Evolutionary conservation across 2,888 invertebrate species (phyloP), one percentile per base, ranked within the genome.

Genomic region (Meliscaeva auricollis): DNA sequence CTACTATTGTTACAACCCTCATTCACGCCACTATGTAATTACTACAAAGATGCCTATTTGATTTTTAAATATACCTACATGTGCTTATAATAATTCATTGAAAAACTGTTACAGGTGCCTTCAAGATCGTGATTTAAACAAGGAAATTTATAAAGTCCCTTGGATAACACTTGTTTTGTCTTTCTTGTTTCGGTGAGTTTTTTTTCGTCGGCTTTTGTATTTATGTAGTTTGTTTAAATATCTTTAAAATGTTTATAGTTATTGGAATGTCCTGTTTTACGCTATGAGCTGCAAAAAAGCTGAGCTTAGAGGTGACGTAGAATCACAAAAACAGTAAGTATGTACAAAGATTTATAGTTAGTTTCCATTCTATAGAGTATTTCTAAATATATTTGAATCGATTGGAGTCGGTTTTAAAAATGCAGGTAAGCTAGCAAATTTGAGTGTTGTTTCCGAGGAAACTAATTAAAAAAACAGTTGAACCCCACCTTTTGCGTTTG

Each of bases 21-120:
- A 88, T 91, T 48, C 89, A 89, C 73, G 88, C 89, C 22, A 89
- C 89, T 72, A 90, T 91, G 91, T 91, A 87, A 88, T 90, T 88
- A 35, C 4, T 0, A 2, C 4, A 7, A 20, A 44, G n/a, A n/a
- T n/a, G n/a, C n/a, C n/a, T n/a, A n/a, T n/a, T n/a, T n/a, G n/a
- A n/a, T n/a, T n/a, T n/a, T n/a, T n/a, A n/a, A n/a, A n/a, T n/a
- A n/a, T n/a, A n/a, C n/a, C n/a, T n/a, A n/a, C n/a, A n/a, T n/a
- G n/a, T n/a, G n/a, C n/a, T n/a, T n/a, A n/a, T n/a, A n/a, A n/a
- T n/a, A n/a, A n/a, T n/a, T n/a, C n/a, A n/a, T n/a, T n/a, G n/a
- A n/a, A n/a, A n/a, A n/a, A n/a, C 4, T 30, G 7, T 48, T 83
- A 38, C 66, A 90, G 90, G 89, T 89, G 89, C 60, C 87, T 89